Percentiles rank a stretch among this genome's conserved stretches.
phyloP scores from a whole-genome alignment of 2,797 vertebrate species.

The Ctenopoma kingsleyae region DNA sequence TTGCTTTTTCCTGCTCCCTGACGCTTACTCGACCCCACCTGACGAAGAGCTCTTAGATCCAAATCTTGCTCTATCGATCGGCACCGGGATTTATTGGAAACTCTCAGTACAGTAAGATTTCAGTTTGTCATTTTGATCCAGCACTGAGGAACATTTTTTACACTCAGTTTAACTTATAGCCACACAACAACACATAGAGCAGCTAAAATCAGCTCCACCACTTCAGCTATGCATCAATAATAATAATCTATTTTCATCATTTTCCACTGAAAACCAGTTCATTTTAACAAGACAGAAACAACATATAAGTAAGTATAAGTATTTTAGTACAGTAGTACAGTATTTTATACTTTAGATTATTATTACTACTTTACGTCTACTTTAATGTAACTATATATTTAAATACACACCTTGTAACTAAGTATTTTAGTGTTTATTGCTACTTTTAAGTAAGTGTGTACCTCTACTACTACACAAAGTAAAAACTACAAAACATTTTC shows the following conservation, averaged over 20 bases:
- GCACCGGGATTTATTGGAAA: neutral
- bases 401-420: too few relatives aligned
- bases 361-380: too few relatives aligned
- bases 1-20: too few relatives aligned
- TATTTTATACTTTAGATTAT: too few relatives aligned
- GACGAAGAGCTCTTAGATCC: neutral
- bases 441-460: neutral
- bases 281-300: too few relatives aligned
- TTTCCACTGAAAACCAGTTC: too few relatives aligned
- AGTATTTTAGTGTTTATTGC: too few relatives aligned
- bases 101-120: neutral
- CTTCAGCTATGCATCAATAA: neutral
- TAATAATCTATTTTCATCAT: neutral
- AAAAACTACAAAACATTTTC: neutral
- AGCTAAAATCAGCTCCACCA: neutral
- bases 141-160: neutral
- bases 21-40: too few relatives aligned
- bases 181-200: accelerated
- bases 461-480: neutral
- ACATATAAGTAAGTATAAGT: too few relatives aligned
- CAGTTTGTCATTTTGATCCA: neutral
- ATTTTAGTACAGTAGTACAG: too few relatives aligned
- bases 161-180: neutral
- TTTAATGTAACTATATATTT: too few relatives aligned
- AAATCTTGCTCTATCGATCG: neutral